Base-by-base conservation (phyloP, 2,113 vertebrate species). In the Cololabis saira region DNA sequence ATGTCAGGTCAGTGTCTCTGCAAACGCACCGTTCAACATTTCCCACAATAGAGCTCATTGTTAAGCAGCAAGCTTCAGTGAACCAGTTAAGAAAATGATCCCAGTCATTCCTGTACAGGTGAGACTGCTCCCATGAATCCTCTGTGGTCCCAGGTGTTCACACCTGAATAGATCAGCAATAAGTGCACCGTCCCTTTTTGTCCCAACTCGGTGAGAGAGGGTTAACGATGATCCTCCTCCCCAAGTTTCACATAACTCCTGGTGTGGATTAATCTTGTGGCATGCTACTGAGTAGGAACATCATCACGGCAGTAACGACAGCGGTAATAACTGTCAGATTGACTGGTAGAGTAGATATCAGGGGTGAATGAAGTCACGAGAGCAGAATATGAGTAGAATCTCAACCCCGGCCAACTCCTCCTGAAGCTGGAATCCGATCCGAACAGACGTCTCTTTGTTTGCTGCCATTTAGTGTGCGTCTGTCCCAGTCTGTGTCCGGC, bases 371-470 rank as follows among this genome's bases (percentile, higher is more conserved):
- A 54, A 79, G 55, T 18, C 63, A 30, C 37, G 14, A 56, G 61
- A 65, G 74, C 71, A 58, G 55, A 62, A 76, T 53, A 80, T 80
- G 80, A 77, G 75, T 71, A 63, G 66, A 61, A 44, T 47, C 41
- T 57, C 13, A 4, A 41, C 19, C 47, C 71, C 12, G 1, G 51
- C 55, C 66, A 37, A 44, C 61, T 42, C 30, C 53, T 21, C 45
- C 3, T 40, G 10, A 59, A 60, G 60, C 56, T 70, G 79, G 74
- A 81, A 69, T 87, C 67, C 49, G 51, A 72, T 48, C 12, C 21
- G 77, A 71, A 90, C 83, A 90, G 70, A 78, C 24, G n/a, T 19
- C 44, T 61, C 85, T 83, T 90, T 90, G 85, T 82, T 47, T 80
- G 43, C 68, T 43, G 3, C 49, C 44, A 24, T 43, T n/a, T 42